Conservation (phyloP, 2,888 invertebrate species). For the Phortica okadai region DNA sequence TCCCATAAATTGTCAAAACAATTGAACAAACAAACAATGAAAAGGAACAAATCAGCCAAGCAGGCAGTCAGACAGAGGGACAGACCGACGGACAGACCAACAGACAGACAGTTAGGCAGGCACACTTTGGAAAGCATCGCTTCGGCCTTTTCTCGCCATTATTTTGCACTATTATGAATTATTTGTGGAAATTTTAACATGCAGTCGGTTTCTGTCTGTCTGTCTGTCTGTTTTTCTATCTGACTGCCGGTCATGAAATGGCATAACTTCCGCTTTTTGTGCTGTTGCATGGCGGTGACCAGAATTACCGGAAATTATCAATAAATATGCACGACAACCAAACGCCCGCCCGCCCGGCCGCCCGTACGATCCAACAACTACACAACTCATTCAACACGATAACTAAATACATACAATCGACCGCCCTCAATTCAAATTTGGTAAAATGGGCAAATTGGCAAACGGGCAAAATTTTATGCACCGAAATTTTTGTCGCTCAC, state of each 20-base stretch:
- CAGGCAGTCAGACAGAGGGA: background rate
- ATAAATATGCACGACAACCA: slow-evolving; percentile 67
- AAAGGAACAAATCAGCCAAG: slow-evolving; percentile 31
- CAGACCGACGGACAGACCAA: slow-evolving; percentile 27
- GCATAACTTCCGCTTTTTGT: slow-evolving; percentile 64
- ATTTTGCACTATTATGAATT: slow-evolving; percentile 52
- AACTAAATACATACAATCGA: slow-evolving; percentile 39
- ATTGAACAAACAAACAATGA: slow-evolving; percentile 51
- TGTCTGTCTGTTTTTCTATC: slow-evolving; percentile 45
- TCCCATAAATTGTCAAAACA: slow-evolving; percentile 72
- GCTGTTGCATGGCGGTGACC: slow-evolving; percentile 44
- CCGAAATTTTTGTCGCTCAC: slow-evolving; percentile 54
- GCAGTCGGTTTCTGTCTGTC: slow-evolving; percentile 6
- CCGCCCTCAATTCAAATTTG: slow-evolving; percentile 30
- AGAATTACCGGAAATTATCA: slow-evolving; percentile 72
- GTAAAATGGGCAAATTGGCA: slow-evolving; percentile 26
- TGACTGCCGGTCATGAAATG: slow-evolving; percentile 64
- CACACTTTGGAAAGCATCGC: slow-evolving; percentile 37
- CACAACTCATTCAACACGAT: slow-evolving; percentile 29
- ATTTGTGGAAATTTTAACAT: slow-evolving; percentile 11
- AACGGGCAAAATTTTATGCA: slow-evolving; percentile 44
- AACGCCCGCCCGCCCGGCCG: slow-evolving; percentile 19
- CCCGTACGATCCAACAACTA: slow-evolving; percentile 12
- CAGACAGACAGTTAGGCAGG: slow-evolving; percentile 32
- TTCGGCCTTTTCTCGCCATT: slow-evolving; percentile 43